Base-by-base conservation (phyloP, 1,140 invertebrate species). In the Achatina immaculata region DNA sequence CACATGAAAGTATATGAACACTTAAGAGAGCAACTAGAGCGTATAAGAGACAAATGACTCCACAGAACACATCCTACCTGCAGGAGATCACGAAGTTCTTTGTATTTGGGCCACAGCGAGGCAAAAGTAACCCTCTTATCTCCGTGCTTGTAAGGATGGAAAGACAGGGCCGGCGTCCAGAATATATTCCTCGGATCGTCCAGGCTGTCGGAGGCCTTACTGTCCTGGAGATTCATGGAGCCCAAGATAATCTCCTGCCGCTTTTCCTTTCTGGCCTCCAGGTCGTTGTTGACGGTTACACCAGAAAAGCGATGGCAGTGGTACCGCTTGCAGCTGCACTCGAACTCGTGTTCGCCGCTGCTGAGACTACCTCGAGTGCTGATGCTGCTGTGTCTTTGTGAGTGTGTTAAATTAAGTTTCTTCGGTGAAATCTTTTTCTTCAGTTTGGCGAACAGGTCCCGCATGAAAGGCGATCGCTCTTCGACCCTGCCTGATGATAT, bases 111-210 rank as follows among this genome's bases (percentile, higher is more conserved):
- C 86, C 86, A 87, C 21, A 87, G 48, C 14, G 83, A 78, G 16
- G 74, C 68, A 83, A 86, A 87, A 16, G 84, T 74, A 7, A 83
- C 81, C 21, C 43, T 48, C 0, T 38, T 34, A 55, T 82, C 81
- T 21, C 84, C 84, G 65, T 81, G 55, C 55, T 77, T 79, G 51
- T 83, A 84, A 31, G 85, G 82, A 74, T 84, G 78, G 24, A 86
- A 81, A 0, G 84, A 81, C 36, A 87, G 69, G 40, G 68, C 43
- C 6, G 86, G 86, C 16, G 74, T 66, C 86, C 86, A 87, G 68
- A 87, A 87, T 45, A 85, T 84, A 79, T 84, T 86, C 24, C 73
- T 66, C 71, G 83, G 4, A 85, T 83, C 45, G 58, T 86, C 45
- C 58, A 76, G 34, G 36, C 71, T 40, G 69, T 80, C 71, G 38